Evolutionary conservation across 1,140 invertebrate species (phyloP).

Genomic region (Lasaia peninsularis): DNA sequence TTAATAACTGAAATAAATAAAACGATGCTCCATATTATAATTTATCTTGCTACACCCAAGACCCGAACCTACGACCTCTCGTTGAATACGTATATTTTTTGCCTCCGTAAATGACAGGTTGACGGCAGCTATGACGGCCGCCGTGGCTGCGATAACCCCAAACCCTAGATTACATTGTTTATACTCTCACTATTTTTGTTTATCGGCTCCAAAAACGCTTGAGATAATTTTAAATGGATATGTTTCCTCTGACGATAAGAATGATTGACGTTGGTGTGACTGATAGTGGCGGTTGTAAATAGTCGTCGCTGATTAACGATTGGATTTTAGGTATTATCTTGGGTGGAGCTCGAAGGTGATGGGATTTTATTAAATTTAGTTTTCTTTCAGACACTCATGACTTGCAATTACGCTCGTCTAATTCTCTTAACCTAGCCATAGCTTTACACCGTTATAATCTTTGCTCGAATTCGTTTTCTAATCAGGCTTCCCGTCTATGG

Average conservation of each 20-base stretch:
- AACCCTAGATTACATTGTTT: slow-evolving; percentile 10
- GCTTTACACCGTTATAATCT: too few relatives aligned
- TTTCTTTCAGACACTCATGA: too few relatives aligned
- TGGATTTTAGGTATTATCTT: not conserved
- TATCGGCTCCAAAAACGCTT: slow-evolving; percentile 7
- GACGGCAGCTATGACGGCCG: not conserved
- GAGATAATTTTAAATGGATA: slow-evolving; percentile 4
- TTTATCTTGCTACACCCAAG: not conserved
- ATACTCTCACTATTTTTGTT: slow-evolving; percentile 10
- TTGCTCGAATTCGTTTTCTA: too few relatives aligned
- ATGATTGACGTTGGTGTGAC: not conserved
- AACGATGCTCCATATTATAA: too few relatives aligned
- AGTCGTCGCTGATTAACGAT: not conserved
- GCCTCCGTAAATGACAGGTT: not conserved
- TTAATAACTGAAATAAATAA: too few relatives aligned
- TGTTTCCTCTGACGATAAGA: slow-evolving; percentile 5
- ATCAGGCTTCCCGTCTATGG: too few relatives aligned
- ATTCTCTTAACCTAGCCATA: too few relatives aligned
- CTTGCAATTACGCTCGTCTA: too few relatives aligned
- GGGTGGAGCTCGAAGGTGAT: too few relatives aligned
- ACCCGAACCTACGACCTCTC: not conserved
- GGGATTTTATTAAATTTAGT: too few relatives aligned
- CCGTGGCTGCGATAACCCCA: not conserved
- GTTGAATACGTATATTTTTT: not conserved
- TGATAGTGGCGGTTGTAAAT: not conserved